Conservation (phyloP, 2,888 invertebrate genomes). For the Craniophora ligustri region DNA sequence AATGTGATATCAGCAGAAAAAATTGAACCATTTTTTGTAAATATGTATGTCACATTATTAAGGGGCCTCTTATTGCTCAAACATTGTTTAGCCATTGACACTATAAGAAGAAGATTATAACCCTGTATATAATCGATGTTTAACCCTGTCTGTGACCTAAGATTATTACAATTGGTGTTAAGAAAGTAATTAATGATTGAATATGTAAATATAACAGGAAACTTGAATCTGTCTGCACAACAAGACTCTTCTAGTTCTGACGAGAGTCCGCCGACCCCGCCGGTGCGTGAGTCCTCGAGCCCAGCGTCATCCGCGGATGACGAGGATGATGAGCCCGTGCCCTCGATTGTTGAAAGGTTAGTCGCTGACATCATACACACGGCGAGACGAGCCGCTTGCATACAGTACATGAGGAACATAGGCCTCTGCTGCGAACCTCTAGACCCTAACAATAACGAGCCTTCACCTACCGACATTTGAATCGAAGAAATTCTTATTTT, state of each 20-base stretch:
- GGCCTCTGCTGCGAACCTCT: constrained; percentile 20
- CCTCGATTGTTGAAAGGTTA: constrained; percentile 56
- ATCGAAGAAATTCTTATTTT: too few relatives aligned
- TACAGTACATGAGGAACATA: constrained; percentile 14
- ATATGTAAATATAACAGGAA: constrained; percentile 57
- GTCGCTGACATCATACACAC: constrained; percentile 5
- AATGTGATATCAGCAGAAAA: too few relatives aligned
- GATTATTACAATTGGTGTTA: not conserved
- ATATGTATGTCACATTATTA: too few relatives aligned
- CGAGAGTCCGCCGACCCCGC: constrained; percentile 64
- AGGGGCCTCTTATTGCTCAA: too few relatives aligned
- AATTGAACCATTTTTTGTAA: too few relatives aligned
- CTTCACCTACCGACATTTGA: not conserved
- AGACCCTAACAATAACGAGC: too few relatives aligned
- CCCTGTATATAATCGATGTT: not conserved
- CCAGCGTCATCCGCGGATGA: constrained; percentile 67
- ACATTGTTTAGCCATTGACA: too few relatives aligned
- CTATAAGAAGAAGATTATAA: too few relatives aligned
- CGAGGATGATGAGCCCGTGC: constrained; percentile 68
- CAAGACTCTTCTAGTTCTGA: constrained; percentile 69
- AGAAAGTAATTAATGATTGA: not conserved
- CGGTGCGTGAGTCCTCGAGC: constrained; percentile 55
- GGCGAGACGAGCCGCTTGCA: constrained; percentile 2
- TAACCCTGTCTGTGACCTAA: not conserved
- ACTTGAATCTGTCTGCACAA: constrained; percentile 57